Evolutionary conservation across 2,888 invertebrate species (phyloP).

Genomic region (Ommatoiulus sabulosus): DNA sequence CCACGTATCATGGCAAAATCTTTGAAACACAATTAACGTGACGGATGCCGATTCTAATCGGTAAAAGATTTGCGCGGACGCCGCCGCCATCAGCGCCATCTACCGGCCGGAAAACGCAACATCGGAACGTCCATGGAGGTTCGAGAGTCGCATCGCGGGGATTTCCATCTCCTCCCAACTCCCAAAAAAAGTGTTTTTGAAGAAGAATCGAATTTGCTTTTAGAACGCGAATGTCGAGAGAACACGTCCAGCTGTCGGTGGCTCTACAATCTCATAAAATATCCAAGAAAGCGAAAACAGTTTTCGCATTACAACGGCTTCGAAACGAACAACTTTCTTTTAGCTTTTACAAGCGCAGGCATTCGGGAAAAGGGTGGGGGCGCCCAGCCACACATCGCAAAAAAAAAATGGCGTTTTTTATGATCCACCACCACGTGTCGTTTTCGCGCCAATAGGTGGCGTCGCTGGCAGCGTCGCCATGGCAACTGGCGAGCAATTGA

Average conservation of each 20-base stretch:
- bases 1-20: too few relatives aligned
- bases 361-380: neutral
- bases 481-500: neutral
- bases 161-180: neutral
- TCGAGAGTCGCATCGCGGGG: neutral
- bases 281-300: conserved; percentile 25
- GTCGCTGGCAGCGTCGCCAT: neutral
- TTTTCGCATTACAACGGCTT: conserved; percentile 43
- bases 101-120: neutral
- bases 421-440: conserved; percentile 32
- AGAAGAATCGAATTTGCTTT: conserved; percentile 15
- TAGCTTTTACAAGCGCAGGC: conserved; percentile 2
- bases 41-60: too few relatives aligned
- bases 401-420: neutral
- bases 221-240: conserved; percentile 2
- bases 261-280: conserved; percentile 43
- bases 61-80: too few relatives aligned
- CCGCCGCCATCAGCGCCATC: neutral
- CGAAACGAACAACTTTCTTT: conserved; percentile 27
- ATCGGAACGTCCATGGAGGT: neutral
- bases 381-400: neutral
- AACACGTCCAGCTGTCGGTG: conserved; percentile 35
- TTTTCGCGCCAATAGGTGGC: conserved; percentile 40
- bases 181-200: neutral
- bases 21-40: too few relatives aligned